Conservation (phyloP, 2,113 vertebrate species). For the Neotragus pygmaeus region DNA sequence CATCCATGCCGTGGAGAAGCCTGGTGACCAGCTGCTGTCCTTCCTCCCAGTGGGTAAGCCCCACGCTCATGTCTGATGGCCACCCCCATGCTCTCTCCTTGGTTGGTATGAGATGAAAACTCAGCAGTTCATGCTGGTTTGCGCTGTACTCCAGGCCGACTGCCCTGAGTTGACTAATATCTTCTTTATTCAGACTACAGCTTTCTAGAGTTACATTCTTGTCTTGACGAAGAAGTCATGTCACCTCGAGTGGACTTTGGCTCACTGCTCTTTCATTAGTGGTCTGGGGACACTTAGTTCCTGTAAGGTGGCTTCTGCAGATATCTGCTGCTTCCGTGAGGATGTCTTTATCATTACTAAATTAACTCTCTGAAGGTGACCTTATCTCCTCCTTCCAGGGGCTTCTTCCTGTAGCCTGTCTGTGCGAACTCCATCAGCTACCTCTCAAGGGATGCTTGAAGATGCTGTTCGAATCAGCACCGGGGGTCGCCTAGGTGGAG, state of each 20-base stretch:
- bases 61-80: neutral
- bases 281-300: neutral
- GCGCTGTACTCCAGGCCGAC: neutral
- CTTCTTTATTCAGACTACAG: neutral
- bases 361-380: conserved; percentile 50
- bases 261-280: neutral
- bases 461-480: neutral
- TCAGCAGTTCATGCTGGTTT: neutral
- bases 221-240: neutral
- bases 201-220: conserved; percentile 8
- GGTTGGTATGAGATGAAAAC: neutral
- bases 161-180: neutral
- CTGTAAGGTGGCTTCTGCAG: neutral
- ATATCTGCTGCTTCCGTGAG: neutral
- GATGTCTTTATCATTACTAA: conserved; percentile 52
- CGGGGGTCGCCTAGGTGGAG: neutral
- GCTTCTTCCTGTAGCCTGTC: neutral
- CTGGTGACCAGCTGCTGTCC: neutral
- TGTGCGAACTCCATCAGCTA: neutral
- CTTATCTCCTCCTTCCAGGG: conserved; percentile 55
- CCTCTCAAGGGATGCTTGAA: neutral
- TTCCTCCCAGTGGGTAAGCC: neutral
- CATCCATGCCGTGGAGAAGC: neutral
- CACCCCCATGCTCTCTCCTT: accelerated
- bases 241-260: neutral